These are phyloP conservation scores for Cryptocephalus moraei DNA, from an alignment of 2,888 invertebrate species.

Conservation along the genomic window DNA sequence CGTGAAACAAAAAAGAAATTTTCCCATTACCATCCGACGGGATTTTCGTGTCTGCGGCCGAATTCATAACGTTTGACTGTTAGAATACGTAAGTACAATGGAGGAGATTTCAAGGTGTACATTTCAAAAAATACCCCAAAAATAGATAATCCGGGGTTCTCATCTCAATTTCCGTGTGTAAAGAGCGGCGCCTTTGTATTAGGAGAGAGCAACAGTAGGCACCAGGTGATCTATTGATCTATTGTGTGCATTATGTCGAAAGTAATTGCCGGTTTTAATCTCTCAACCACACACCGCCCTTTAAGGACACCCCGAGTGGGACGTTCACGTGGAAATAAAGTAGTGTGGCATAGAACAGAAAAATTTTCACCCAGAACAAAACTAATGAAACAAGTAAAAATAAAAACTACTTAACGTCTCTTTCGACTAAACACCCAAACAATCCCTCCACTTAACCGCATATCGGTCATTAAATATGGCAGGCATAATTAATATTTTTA, in stretches of 20 bases:
- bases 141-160: conserved; percentile 10
- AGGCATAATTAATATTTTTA: conserved; percentile 2
- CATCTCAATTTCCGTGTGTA: conserved; percentile 13
- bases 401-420: too few species aligned
- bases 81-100: too few species aligned
- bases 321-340: background rate
- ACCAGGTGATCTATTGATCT: conserved; percentile 16
- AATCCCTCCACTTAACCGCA: background rate
- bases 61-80: too few species aligned
- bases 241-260: conserved; percentile 16
- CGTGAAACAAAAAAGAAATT: too few species aligned
- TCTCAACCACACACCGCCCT: conserved; percentile 17
- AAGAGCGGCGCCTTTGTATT: conserved; percentile 14
- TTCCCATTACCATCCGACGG: too few species aligned
- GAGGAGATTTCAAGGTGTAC: conserved; percentile 4
- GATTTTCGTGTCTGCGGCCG: too few species aligned
- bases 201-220: conserved; percentile 15
- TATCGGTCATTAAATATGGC: background rate
- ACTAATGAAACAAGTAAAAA: too few species aligned
- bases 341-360: too few species aligned
- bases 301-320: background rate
- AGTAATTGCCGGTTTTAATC: conserved; percentile 20
- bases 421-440: background rate
- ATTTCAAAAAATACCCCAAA: conserved; percentile 11
- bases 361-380: too few species aligned